These are phyloP conservation scores for Ispidina picta DNA, from an alignment of 2,797 vertebrate genomes.

Conservation along the genomic window DNA sequence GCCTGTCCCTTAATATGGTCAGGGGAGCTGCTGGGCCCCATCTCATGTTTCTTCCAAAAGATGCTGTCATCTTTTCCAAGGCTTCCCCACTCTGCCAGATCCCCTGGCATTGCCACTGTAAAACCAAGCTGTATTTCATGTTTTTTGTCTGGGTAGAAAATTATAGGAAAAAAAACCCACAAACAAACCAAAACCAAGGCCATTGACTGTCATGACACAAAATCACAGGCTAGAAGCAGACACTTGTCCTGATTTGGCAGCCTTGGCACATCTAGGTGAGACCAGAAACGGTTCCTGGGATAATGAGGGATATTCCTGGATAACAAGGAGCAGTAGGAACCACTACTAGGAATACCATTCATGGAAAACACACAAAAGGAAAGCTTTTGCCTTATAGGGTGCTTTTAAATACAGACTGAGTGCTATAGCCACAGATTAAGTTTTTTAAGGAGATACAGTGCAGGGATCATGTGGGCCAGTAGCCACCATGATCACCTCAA, in stretches of 20 bases:
- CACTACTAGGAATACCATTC: not conserved
- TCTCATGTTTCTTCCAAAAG: not conserved
- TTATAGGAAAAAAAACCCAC: not conserved
- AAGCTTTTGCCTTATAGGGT: not conserved
- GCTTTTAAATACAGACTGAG: rapidly evolving
- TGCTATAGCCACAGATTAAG: not conserved
- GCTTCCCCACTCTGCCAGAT: not conserved
- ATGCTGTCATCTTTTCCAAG: not conserved
- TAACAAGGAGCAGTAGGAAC: not conserved
- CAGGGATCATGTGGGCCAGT: not conserved
- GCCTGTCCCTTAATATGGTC: not conserved
- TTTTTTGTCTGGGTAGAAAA: not conserved
- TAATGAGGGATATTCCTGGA: not conserved
- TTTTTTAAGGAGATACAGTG: not conserved
- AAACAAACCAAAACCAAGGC: not conserved
- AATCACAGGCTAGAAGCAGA: not conserved
- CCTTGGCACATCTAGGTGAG: not conserved
- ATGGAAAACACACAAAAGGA: not conserved
- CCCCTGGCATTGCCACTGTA: not conserved
- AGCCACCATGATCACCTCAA: rapidly evolving
- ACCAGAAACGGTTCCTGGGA: not conserved
- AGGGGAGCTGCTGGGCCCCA: not conserved
- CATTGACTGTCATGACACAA: rapidly evolving
- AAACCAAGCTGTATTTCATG: not conserved
- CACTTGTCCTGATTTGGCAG: not conserved